Base-by-base conservation (phyloP, 1,140 invertebrate species). In the Eriosoma lanigerum region DNA sequence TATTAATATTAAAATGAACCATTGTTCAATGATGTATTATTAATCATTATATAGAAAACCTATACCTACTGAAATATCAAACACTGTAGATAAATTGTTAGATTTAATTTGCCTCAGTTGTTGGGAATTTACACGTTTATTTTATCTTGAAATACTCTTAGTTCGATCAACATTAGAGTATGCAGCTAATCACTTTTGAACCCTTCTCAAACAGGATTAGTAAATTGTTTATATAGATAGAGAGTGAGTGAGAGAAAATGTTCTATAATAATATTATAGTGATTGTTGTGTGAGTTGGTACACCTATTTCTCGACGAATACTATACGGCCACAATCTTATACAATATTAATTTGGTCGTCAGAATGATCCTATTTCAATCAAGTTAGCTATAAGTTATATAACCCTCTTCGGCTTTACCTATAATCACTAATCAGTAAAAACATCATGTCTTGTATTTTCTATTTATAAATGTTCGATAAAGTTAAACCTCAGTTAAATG, bases 191-290 rank as follows among this genome's bases (percentile, higher is more conserved):
- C 38, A 44, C 60, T 64, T 32, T 38, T n/a, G 26, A 70, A 50
- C 66, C 66, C 66, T 50, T 50, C 44, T 70, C 66, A 50, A 70
- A 26, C 44, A 29, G 44, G 21, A 70, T 70, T 70, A 70, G 24
- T 12, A 29, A 70, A 70, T 70, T 70, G 46, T 70, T 70, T 70
- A 19, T n/a, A 17, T 21, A 70, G 24, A 26, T 13, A 24, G 29
- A 62, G 9, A 62, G 17, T 1, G 26, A n/a, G 26, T 24, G 29
- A 62, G 9, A 62, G 17, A 0, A 24, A n/a, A 60, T 24, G 24
- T 10, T 15, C 60, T 19, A 24, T 6, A 32, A 10, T 3, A n/a
- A n/a, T n/a, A n/a, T n/a, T n/a, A n/a, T n/a, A n/a, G n/a, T n/a
- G 19, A 21, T 66, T 1, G n/a, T 32, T 38, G 29, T 24, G n/a